A percentile compares a stretch with the other conserved stretches of the same genome.
Evolutionary conservation across 2,888 invertebrate genomes (phyloP).

Genomic region (Petrolisthes cinctipes): DNA sequence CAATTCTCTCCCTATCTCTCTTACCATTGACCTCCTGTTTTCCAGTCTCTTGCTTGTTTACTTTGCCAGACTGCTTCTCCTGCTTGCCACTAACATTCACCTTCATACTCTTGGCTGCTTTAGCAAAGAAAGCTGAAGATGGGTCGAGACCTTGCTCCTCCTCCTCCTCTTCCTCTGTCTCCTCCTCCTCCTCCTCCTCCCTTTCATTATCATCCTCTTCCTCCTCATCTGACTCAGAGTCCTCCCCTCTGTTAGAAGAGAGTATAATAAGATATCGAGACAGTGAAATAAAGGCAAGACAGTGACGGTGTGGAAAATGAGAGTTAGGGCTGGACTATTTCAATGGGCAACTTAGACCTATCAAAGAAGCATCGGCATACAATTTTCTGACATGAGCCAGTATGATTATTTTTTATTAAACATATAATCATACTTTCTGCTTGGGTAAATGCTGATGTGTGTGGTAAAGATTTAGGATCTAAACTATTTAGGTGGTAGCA

Average conservation of each 20-base stretch:
- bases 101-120: slow-evolving; percentile 24
- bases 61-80: not conserved
- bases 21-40: not conserved
- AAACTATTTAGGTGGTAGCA: too few species aligned
- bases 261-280: too few species aligned
- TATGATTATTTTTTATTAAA: too few species aligned
- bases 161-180: slow-evolving; percentile 28
- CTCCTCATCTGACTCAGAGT: not conserved
- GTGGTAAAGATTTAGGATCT: too few species aligned
- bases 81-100: not conserved
- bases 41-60: not conserved
- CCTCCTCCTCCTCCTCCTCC: slow-evolving; percentile 44
- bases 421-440: too few species aligned
- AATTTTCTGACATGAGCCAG: too few species aligned
- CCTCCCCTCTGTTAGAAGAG: not conserved
- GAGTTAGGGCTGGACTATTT: too few species aligned
- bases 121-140: slow-evolving; percentile 49
- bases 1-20: not conserved
- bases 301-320: too few species aligned
- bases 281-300: too few species aligned
- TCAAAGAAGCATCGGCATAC: too few species aligned
- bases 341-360: too few species aligned
- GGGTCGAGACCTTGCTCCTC: slow-evolving; percentile 48
- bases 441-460: too few species aligned
- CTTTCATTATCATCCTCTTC: slow-evolving; percentile 42